phyloP scores from a whole-genome alignment of 2,113 vertebrate genomes.

The Hystrix brachyura region DNA sequence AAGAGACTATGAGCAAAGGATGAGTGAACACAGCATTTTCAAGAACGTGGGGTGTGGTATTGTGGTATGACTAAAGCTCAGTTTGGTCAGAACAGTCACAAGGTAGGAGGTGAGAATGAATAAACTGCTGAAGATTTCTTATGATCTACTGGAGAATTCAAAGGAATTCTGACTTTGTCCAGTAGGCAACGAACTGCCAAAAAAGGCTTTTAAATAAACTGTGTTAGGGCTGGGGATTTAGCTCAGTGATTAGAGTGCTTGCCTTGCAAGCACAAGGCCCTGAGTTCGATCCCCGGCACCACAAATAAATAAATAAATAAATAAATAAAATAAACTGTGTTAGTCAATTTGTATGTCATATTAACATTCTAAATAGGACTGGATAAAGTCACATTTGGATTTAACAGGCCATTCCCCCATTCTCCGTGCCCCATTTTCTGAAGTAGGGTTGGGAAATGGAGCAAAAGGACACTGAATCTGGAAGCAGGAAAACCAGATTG shows the following conservation, averaged over 20 bases:
- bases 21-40: neutral
- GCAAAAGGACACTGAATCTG: neutral
- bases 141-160: neutral
- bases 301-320: too few species aligned
- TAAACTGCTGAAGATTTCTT: neutral
- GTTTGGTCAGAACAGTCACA: neutral
- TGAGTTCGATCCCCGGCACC: too few species aligned
- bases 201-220: neutral
- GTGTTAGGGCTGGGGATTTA: neutral
- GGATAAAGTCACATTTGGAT: neutral
- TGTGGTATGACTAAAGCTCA: neutral
- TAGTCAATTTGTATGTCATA: neutral
- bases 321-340: too few species aligned
- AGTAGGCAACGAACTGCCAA: neutral
- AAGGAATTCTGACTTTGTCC: neutral
- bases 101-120: neutral
- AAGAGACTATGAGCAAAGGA: constrained; percentile 5
- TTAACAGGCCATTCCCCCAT: neutral
- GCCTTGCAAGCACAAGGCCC: too few species aligned
- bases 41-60: neutral
- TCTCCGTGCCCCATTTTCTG: neutral
- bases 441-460: neutral
- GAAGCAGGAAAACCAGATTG: neutral
- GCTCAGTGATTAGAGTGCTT: too few species aligned
- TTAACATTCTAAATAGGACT: neutral